Evolutionary conservation across 2,797 vertebrate species (phyloP).

Genomic region (Xenops minutus): DNA sequence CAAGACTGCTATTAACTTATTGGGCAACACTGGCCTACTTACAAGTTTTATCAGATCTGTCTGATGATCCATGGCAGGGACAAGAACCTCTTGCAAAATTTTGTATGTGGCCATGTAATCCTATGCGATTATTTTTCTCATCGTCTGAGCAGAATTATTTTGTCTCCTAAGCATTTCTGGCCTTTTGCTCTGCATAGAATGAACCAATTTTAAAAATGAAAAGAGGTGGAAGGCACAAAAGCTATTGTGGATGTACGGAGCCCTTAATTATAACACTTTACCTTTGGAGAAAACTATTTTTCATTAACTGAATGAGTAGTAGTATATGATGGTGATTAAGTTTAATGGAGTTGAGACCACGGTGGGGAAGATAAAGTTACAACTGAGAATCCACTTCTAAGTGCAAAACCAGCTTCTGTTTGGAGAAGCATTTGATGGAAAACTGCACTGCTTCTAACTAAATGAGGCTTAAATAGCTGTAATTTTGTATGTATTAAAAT

Average conservation of each 20-base stretch:
- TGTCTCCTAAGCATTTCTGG: constrained; percentile 4
- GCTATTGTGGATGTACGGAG: constrained; percentile 21
- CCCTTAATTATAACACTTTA: constrained; percentile 52
- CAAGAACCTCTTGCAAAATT: constrained; percentile 48
- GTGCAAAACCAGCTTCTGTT: constrained; percentile 56
- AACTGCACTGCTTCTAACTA: constrained; percentile 40
- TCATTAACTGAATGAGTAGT: constrained; percentile 55
- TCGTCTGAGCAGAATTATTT: constrained; percentile 21
- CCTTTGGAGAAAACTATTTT: constrained; percentile 63
- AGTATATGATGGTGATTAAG: constrained; percentile 65
- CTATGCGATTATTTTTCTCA: constrained; percentile 18
- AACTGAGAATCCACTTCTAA: constrained; percentile 24
- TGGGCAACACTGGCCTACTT: background rate
- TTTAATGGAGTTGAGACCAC: constrained; percentile 61
- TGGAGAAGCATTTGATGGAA: constrained; percentile 36
- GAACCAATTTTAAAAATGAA: constrained; percentile 1
- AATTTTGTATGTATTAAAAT: constrained; percentile 58
- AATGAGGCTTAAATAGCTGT: constrained; percentile 53
- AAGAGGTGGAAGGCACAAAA: constrained; percentile 15
- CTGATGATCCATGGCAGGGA: constrained; percentile 10
- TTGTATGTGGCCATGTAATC: constrained; percentile 12
- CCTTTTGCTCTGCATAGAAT: background rate
- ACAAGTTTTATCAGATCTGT: constrained; percentile 21
- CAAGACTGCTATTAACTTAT: background rate
- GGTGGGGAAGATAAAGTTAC: constrained; percentile 63